Conservation (phyloP, 1,140 invertebrate genomes). For the Aphelinus atriplicis region DNA sequence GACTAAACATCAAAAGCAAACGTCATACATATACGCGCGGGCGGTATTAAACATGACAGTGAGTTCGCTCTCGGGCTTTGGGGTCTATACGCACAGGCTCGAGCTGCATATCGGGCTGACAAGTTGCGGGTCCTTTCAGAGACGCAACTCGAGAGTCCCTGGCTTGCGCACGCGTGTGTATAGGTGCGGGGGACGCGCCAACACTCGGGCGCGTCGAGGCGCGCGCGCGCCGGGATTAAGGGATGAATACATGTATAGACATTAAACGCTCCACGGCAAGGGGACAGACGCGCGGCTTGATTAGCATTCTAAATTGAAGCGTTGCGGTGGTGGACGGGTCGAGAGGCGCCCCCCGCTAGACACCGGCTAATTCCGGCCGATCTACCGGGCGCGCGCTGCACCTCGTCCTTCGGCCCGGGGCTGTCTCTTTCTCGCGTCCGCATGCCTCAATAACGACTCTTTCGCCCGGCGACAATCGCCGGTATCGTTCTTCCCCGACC, state of each 20-base stretch:
- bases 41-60: no score
- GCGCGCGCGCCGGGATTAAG: slow-evolving; percentile 16
- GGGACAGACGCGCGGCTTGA: slow-evolving; percentile 22
- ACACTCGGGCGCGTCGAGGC: slow-evolving; percentile 10
- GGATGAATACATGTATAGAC: slow-evolving; percentile 40
- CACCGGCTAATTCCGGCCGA: neutral
- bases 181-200: neutral
- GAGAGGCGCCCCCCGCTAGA: neutral
- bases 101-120: neutral
- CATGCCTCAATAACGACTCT: no score
- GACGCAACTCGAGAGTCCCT: neutral
- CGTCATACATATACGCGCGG: no score
- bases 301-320: slow-evolving; percentile 48
- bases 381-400: neutral
- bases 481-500: no score
- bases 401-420: neutral
- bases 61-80: no score
- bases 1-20: no score
- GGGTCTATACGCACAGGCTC: no score
- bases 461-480: no score
- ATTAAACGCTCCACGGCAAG: slow-evolving; percentile 27
- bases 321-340: slow-evolving; percentile 31
- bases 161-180: neutral
- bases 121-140: slow-evolving; percentile 25
- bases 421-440: no score